These are phyloP conservation scores for Parascotia fuliginaria DNA, from an alignment of 2,888 invertebrate species.

Conservation along the genomic window DNA sequence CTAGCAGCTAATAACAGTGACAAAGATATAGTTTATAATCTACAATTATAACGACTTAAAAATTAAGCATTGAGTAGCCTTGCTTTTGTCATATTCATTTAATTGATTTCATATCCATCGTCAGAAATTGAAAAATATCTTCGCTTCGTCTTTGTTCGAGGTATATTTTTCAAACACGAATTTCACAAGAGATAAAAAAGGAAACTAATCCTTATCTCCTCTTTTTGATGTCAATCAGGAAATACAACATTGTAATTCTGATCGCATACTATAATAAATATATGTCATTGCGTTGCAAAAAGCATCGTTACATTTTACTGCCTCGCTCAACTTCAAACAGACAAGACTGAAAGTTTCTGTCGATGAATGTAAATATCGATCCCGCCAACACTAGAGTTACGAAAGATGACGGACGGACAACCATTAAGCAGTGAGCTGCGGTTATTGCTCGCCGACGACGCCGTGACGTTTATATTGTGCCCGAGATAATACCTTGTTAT, in stretches of 20 bases:
- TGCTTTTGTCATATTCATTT: no score
- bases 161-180: neutral
- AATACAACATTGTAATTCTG: neutral
- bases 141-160: neutral
- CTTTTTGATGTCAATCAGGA: neutral
- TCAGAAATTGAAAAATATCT: no score
- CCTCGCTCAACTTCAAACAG: conserved; percentile 26
- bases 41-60: no score
- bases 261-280: conserved; percentile 9
- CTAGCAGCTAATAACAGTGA: no score
- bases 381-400: conserved; percentile 40
- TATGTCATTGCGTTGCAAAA: conserved; percentile 5
- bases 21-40: no score
- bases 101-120: no score
- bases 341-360: conserved; percentile 22
- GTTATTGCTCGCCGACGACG: conserved; percentile 63
- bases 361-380: conserved; percentile 47
- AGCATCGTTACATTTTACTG: conserved; percentile 26
- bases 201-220: neutral
- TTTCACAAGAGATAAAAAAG: neutral
- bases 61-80: no score
- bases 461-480: conserved; percentile 73
- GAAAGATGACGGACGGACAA: conserved; percentile 67
- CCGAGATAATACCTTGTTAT: conserved; percentile 73
- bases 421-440: conserved; percentile 64